phyloP scores from a whole-genome alignment of 2,888 invertebrate genomes.

The Amphipyra berbera region DNA sequence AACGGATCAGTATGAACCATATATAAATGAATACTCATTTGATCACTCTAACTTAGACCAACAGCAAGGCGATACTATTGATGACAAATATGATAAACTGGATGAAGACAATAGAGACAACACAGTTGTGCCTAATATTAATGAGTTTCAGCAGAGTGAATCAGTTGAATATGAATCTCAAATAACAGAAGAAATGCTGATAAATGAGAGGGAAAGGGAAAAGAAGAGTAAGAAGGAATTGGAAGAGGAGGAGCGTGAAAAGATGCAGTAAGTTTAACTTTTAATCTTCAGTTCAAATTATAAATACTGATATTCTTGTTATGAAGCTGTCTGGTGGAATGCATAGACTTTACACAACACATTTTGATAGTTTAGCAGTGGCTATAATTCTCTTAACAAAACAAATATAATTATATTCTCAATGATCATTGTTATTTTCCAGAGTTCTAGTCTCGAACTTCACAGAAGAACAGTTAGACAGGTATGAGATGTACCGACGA shows the following conservation, averaged over 20 bases:
- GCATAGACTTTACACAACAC: too few species aligned
- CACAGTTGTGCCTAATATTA: conserved; percentile 68
- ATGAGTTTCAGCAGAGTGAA: conserved; percentile 78
- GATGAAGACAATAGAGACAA: conserved; percentile 65
- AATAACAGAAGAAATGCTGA: conserved; percentile 80
- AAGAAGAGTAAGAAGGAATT: conserved; percentile 94
- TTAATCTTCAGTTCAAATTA: background rate
- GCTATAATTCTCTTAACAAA: too few species aligned
- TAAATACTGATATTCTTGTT: background rate
- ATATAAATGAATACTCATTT: conserved; percentile 82
- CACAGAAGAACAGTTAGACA: conserved; percentile 98
- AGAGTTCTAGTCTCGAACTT: conserved; percentile 99
- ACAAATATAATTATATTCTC: background rate
- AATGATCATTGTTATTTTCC: conserved; percentile 31
- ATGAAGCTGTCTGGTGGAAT: too few species aligned
- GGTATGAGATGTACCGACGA: conserved; percentile 99
- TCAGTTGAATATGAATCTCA: conserved; percentile 73
- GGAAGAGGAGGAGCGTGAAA: conserved; percentile 98
- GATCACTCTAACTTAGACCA: conserved; percentile 71
- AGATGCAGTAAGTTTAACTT: conserved; percentile 95
- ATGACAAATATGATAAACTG: conserved; percentile 64
- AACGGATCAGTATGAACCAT: conserved; percentile 80
- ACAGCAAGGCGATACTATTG: conserved; percentile 63
- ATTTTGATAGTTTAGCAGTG: too few species aligned
- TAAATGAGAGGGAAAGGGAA: conserved; percentile 91